Conservation (phyloP, 2,113 vertebrate genomes). For the Osmerus eperlanus region DNA sequence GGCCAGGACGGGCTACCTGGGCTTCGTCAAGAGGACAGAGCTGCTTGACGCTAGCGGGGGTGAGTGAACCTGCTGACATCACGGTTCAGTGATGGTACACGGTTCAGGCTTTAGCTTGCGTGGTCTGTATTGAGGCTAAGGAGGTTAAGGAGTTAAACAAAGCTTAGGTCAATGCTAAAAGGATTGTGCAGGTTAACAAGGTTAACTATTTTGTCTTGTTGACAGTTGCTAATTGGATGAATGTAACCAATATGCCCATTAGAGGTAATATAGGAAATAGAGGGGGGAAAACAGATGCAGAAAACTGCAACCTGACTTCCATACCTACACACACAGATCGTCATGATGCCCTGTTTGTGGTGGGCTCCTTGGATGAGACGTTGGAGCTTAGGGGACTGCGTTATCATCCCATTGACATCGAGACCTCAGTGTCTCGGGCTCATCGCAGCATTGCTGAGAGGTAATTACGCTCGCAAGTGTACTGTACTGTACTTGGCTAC, state of each 20-base stretch:
- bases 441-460: slow-evolving; percentile 98
- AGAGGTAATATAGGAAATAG: too few species aligned
- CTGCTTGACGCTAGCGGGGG: slow-evolving; percentile 91
- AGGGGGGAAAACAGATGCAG: too few species aligned
- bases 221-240: too few species aligned
- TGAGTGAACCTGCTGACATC: slow-evolving; percentile 40
- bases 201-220: too few species aligned
- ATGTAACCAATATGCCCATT: too few species aligned
- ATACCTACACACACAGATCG: slow-evolving; percentile 76
- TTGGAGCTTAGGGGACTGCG: slow-evolving; percentile 90
- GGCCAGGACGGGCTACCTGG: slow-evolving; percentile 92
- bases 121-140: background rate
- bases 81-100: background rate
- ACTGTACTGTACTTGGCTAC: background rate
- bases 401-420: slow-evolving; percentile 95
- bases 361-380: slow-evolving; percentile 93
- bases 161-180: too few species aligned
- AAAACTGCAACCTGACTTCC: too few species aligned
- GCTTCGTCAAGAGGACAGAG: slow-evolving; percentile 93
- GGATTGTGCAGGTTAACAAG: too few species aligned
- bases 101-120: background rate
- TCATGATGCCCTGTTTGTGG: slow-evolving; percentile 93
- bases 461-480: slow-evolving; percentile 63
- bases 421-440: slow-evolving; percentile 91
- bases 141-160: background rate